Base-by-base conservation (phyloP, 2,113 vertebrate species). In the Pycnonotus jocosus region DNA sequence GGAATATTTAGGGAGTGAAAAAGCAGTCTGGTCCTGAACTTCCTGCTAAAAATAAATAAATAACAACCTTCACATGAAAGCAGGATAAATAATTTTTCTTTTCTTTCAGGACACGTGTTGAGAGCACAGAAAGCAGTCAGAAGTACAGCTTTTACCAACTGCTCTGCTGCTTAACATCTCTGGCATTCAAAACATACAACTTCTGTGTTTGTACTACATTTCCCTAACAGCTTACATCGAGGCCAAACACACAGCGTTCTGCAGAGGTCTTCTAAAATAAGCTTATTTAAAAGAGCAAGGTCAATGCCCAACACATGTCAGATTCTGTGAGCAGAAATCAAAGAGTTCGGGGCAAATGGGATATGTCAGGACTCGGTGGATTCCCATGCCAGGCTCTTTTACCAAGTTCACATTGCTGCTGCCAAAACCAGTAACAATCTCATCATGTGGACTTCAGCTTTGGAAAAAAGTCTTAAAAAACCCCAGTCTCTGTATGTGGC, bases 171-270 rank as follows among this genome's bases (percentile, higher is more conserved):
- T 88, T 84, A 95, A 93, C 95, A 74, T 95, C 95, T 94, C 92
- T 95, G 95, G 95, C 96, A 97, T 96, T 94, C 95, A 96, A 96
- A 97, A 95, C 85, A 95, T 90, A 96, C 79, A 95, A 93, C 94
- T 95, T 92, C 91, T 96, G 94, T 93, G 95, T 96, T 96, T 96
- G 88, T 93, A 95, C 95, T 96, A 96, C 93, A 93, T 96, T 93
- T 95, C 86, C 88, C 96, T 90, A 92, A 96, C 95, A 96, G 95
- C 97, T 94, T 96, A 94, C 92, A 94, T 90, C 44, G 64, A 86
- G 89, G 92, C 95, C 91, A 96, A 95, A 93, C 94, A 96, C 86
- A 81, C 53, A 73, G 86, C 13, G 6, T 83, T 96, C 88, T 96
- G 92, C 90, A 96, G 93, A 95, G 95, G 93, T 87, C 95, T 93